Percentiles rank a stretch among this genome's conserved stretches.
phyloP scores from a whole-genome alignment of 2,888 invertebrate genomes.

The Mesodorylaimus sp. region DNA sequence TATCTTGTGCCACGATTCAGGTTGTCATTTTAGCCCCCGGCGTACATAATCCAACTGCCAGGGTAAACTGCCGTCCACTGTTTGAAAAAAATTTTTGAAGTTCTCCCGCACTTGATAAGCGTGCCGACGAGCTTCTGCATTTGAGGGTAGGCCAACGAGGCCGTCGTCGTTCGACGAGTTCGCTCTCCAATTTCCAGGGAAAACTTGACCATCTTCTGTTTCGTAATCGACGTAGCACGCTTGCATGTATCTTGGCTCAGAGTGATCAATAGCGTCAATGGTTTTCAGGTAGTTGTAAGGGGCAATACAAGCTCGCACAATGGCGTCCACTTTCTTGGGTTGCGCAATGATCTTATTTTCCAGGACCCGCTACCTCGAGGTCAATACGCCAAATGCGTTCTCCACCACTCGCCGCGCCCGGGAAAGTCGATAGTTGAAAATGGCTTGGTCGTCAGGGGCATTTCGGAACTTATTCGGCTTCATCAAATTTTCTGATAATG shows the following conservation, averaged over 20 bases:
- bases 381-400: conserved; percentile 13
- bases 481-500: not conserved
- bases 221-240: too few relatives aligned
- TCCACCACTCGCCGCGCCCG: conserved; percentile 13
- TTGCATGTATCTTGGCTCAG: too few relatives aligned
- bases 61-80: not conserved
- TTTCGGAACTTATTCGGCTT: not conserved
- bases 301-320: not conserved
- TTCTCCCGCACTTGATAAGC: not conserved
- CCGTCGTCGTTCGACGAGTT: too few relatives aligned
- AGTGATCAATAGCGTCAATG: too few relatives aligned
- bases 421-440: conserved; percentile 10
- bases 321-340: not conserved
- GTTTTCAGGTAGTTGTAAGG: not conserved
- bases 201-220: too few relatives aligned
- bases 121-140: too few relatives aligned
- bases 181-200: too few relatives aligned
- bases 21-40: not conserved
- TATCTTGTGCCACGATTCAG: too few relatives aligned
- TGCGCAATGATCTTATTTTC: not conserved
- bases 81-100: not conserved
- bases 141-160: too few relatives aligned
- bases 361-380: not conserved
- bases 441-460: not conserved
- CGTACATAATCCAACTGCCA: not conserved